Conservation (phyloP, 1,140 invertebrate species). For the Drosophila rufa region DNA sequence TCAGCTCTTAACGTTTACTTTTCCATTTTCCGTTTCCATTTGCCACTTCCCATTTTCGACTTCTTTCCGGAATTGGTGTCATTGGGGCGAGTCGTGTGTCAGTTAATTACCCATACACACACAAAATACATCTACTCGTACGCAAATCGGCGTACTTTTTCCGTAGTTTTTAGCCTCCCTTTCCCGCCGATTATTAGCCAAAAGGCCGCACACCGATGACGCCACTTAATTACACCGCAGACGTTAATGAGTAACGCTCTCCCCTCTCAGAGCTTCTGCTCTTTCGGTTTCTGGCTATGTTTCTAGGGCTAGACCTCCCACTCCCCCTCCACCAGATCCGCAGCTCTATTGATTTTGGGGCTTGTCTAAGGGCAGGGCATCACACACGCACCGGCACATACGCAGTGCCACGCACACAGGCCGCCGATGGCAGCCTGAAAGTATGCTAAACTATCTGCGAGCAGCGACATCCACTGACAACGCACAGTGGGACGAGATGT, state of each 20-base stretch:
- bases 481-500: constrained; percentile 25
- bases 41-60: constrained; percentile 5
- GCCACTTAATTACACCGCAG: constrained; percentile 50
- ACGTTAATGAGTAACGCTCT: constrained; percentile 40
- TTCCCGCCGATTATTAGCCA: constrained; percentile 12
- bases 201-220: constrained; percentile 18
- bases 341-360: constrained; percentile 52
- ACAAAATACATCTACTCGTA: constrained; percentile 14
- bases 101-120: constrained; percentile 62
- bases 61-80: constrained; percentile 72
- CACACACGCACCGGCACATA: constrained; percentile 11
- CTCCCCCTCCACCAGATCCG: neutral
- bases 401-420: constrained; percentile 12
- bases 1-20: constrained; percentile 46
- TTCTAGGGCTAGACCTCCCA: constrained; percentile 18
- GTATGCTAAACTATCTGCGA: constrained; percentile 53
- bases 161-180: constrained; percentile 12
- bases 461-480: constrained; percentile 3
- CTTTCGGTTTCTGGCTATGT: constrained; percentile 2
- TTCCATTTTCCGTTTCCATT: constrained; percentile 32
- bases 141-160: constrained; percentile 20
- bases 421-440: constrained; percentile 29
- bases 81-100: constrained; percentile 61
- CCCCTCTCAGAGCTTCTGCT: constrained; percentile 7
- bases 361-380: constrained; percentile 36